Conservation (phyloP, 2,888 invertebrate genomes). For the Euplagia quadripunctaria region DNA sequence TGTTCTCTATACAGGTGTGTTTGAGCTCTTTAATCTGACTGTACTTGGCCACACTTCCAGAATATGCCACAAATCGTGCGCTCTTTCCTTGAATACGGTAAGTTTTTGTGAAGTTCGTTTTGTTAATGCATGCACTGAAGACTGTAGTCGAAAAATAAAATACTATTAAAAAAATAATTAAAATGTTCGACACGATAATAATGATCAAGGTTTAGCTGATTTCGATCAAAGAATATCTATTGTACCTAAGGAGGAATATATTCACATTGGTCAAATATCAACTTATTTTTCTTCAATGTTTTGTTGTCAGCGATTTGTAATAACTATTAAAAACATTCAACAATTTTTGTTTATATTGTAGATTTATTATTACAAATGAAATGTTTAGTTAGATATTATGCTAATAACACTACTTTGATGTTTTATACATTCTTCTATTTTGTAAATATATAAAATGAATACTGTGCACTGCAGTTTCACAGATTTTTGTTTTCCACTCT, state of each 20-base stretch:
- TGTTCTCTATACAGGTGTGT: conserved; percentile 74
- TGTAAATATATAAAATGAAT: too few relatives aligned
- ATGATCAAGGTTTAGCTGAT: too few relatives aligned
- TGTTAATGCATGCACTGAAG: not conserved
- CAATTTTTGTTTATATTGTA: not conserved
- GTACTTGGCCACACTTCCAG: conserved; percentile 73
- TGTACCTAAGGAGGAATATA: too few relatives aligned
- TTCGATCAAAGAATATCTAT: too few relatives aligned
- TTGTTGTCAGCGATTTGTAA: not conserved
- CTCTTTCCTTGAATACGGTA: conserved; percentile 43
- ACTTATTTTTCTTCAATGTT: too few relatives aligned
- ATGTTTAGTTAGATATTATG: not conserved
- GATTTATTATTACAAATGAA: not conserved
- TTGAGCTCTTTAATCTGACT: conserved; percentile 64
- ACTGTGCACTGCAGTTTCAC: too few relatives aligned
- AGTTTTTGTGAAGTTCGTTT: conserved; percentile 43
- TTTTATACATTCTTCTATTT: too few relatives aligned
- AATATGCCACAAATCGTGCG: conserved; percentile 35
- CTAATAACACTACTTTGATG: too few relatives aligned
- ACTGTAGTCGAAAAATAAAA: not conserved
- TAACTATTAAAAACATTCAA: not conserved
- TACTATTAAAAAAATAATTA: not conserved
- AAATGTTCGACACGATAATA: not conserved
- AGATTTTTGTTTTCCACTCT: too few relatives aligned
- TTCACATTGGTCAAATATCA: too few relatives aligned